These are phyloP conservation scores for Lathronympha strigana DNA, from an alignment of 2,888 invertebrate species.

Conservation along the genomic window DNA sequence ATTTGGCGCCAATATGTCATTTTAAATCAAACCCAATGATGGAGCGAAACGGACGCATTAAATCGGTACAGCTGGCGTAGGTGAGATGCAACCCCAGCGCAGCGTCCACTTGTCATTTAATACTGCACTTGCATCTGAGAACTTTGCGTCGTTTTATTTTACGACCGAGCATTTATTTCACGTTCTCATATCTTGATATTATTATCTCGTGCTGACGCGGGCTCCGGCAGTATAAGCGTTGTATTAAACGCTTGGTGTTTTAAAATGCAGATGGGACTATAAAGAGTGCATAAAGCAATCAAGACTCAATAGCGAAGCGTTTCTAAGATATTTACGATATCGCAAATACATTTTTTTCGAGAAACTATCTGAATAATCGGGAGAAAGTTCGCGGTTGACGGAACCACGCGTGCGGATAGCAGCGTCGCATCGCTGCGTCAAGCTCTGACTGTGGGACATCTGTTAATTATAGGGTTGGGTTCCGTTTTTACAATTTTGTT, in stretches of 20 bases:
- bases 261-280: constrained; percentile 48
- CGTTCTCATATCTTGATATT: constrained; percentile 20
- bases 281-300: constrained; percentile 56
- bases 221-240: neutral
- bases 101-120: constrained; percentile 30
- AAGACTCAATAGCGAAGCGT: constrained; percentile 49
- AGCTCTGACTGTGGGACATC: neutral
- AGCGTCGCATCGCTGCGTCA: constrained; percentile 42
- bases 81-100: constrained; percentile 20
- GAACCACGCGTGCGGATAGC: constrained; percentile 54
- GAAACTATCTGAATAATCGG: constrained; percentile 45
- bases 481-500: too few species aligned
- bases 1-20: neutral
- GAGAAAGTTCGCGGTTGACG: constrained; percentile 67
- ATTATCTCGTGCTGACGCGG: constrained; percentile 8
- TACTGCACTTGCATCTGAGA: constrained; percentile 15
- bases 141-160: constrained; percentile 20
- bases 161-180: constrained; percentile 17
- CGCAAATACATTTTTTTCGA: constrained; percentile 32
- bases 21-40: neutral
- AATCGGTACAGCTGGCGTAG: constrained; percentile 20
- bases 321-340: constrained; percentile 42
- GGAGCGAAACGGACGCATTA: neutral
- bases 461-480: too few species aligned
- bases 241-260: neutral